Percentiles rank a stretch among this genome's conserved stretches.
Evolutionary conservation across 1,140 invertebrate genomes (phyloP).

Genomic region (Phymastichus coffea): DNA sequence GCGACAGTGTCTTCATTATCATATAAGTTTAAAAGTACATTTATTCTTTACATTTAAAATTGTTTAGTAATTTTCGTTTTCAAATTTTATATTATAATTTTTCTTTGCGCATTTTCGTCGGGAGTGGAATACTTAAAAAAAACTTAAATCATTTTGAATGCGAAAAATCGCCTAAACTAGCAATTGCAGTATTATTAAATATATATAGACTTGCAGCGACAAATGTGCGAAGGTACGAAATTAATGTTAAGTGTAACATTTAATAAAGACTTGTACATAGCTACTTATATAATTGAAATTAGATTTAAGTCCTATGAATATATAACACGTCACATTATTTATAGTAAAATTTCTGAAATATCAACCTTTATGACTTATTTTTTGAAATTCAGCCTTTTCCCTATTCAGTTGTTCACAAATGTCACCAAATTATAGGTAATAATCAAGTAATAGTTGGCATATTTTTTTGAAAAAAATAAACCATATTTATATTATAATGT

Average conservation of each 20-base stretch:
- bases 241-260: constrained; percentile 34
- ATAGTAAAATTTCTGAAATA: constrained; percentile 53
- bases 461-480: too few species aligned
- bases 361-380: constrained; percentile 10
- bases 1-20: not conserved
- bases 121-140: constrained; percentile 15
- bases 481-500: too few species aligned
- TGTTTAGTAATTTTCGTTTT: not conserved
- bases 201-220: constrained; percentile 45
- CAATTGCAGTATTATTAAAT: constrained; percentile 57
- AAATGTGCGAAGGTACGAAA: constrained; percentile 26
- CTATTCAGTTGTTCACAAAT: too few species aligned
- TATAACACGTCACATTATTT: constrained; percentile 50
- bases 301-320: constrained; percentile 45
- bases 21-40: constrained; percentile 9
- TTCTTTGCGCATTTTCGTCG: constrained; percentile 6
- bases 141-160: constrained; percentile 31
- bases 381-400: constrained; percentile 6
- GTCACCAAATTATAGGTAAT: too few species aligned
- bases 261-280: constrained; percentile 53
- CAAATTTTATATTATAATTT: not conserved
- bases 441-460: too few species aligned
- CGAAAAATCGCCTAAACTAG: constrained; percentile 49
- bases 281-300: constrained; percentile 41
- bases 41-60: not conserved